These are phyloP conservation scores for Platalea minor DNA, from an alignment of 2,797 vertebrate species.

Conservation along the genomic window DNA sequence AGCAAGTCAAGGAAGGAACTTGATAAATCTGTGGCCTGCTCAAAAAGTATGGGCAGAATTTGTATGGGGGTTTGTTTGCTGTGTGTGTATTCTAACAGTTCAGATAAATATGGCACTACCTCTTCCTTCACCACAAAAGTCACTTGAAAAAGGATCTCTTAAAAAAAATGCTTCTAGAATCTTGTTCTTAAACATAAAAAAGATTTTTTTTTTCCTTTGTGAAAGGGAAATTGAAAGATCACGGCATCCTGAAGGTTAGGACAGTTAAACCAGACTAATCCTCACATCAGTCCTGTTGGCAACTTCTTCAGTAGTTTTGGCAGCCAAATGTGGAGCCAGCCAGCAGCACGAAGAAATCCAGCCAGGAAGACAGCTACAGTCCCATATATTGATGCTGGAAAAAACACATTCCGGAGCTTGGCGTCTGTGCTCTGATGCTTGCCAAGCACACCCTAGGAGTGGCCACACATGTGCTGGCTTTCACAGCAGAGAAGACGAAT, in stretches of 20 bases:
- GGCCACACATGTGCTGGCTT: conserved; percentile 13
- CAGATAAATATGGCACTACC: not conserved
- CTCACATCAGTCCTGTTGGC: conserved; percentile 13
- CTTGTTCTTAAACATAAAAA: not conserved
- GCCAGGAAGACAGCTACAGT: conserved; percentile 16
- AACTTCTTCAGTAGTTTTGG: not conserved
- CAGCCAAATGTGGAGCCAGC: not conserved
- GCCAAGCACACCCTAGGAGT: conserved; percentile 35
- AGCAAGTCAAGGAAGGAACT: not conserved
- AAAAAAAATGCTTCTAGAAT: not conserved
- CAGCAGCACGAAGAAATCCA: conserved; percentile 7
- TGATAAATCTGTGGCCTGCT: not conserved
- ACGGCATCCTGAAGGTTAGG: not conserved
- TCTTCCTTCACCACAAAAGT: not conserved
- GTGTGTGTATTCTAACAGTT: not conserved
- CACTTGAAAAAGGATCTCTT: not conserved
- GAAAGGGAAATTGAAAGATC: conserved; percentile 8
- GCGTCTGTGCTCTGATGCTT: not conserved
- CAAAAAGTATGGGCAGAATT: not conserved
- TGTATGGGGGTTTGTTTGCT: not conserved
- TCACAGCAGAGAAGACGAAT: not conserved
- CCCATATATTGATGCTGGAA: not conserved
- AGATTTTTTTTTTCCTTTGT: not conserved
- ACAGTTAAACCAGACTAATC: conserved; percentile 33
- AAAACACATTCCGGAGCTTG: conserved; percentile 2